Evolutionary conservation across 2,888 invertebrate genomes (phyloP), one percentile per base, ranked within the genome.

Genomic region (Caenorhabditis zanzibari): DNA sequence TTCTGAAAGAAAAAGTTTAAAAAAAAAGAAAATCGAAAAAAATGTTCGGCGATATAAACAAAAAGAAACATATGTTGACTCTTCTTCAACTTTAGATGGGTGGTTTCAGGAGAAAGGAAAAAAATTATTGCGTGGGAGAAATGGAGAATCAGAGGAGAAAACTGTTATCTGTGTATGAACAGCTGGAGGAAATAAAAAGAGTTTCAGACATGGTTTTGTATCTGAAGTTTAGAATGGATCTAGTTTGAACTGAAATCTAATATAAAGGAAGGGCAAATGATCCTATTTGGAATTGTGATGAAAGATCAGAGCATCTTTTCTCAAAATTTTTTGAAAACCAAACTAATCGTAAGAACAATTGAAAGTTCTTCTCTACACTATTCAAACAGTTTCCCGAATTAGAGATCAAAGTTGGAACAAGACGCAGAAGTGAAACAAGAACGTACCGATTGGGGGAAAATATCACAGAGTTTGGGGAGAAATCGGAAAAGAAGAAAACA

Each of bases 341-440:
- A 54, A 54, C 19, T 22, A 54, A 12, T 26, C 6, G 54, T 12
- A 24, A 22, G 22, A 26, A 56, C 28, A 52, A n/a, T 26, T 54
- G 14, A 54, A 54, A 61, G 38, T 61, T 61, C 35, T 24, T 38
- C n/a, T 22, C 61, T 14, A 38, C 44, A 32, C 66, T 52, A 52
- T 32, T 52, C 66, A 52, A 66, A 66, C 66, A 66, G 35, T 66
- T 61, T 61, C 32, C 4, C 14, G 16, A 24, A 19, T 19, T 12
- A 66, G 66, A 66, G 66, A 49, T 22, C 4, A 52, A 66, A 52
- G 52, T 52, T 66, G 35, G 19, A 52, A 52, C 44, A 35, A 66
- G 66, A 66, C 66, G 52, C 66, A 66, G 66, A 32, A 4, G 14
- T 19, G 52, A 52, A 49, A 35, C 52, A 64, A 47, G 47, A n/a